A percentile compares a stretch with the other conserved stretches of the same genome.
These are phyloP conservation scores for Cephus cinctus DNA, from an alignment of 1,140 invertebrate species.

Conservation along the genomic window DNA sequence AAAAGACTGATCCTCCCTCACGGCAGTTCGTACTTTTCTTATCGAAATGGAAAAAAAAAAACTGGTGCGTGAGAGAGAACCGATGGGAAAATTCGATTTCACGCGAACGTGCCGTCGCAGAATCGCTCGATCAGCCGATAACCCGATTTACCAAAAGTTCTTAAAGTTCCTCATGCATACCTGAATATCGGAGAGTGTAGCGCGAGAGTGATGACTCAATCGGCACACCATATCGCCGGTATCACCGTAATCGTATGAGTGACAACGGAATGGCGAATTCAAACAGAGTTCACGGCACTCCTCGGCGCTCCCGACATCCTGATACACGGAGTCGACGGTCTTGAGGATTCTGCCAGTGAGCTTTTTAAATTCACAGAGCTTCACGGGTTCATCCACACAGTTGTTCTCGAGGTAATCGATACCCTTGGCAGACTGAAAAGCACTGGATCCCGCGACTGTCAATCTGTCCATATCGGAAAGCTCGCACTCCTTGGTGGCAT, in stretches of 20 bases:
- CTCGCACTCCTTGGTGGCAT: conserved; percentile 80
- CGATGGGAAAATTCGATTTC: conserved; percentile 44
- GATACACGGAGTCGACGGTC: conserved; percentile 91
- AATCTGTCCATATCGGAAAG: conserved; percentile 88
- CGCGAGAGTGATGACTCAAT: conserved; percentile 85
- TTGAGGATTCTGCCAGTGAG: conserved; percentile 84
- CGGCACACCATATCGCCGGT: conserved; percentile 91
- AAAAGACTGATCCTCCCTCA: too few species aligned
- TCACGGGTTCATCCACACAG: conserved; percentile 85
- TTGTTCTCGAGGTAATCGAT: conserved; percentile 88
- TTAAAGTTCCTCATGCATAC: too few species aligned
- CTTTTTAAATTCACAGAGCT: conserved; percentile 91
- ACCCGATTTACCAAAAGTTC: too few species aligned
- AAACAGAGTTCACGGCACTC: conserved; percentile 87
- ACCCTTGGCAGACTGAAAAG: conserved; percentile 70
- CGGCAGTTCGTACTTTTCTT: too few species aligned
- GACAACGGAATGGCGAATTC: conserved; percentile 82
- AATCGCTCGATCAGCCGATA: conserved; percentile 32
- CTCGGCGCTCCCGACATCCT: conserved; percentile 81
- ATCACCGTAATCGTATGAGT: conserved; percentile 91
- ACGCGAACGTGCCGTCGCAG: conserved; percentile 34
- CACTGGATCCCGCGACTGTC: conserved; percentile 75
- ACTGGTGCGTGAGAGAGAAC: too few species aligned
- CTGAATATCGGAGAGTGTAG: conserved; percentile 85
- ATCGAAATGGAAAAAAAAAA: too few species aligned